Base-by-base conservation (phyloP, 2,888 invertebrate species). In the Pardosa pseudoannulata region DNA sequence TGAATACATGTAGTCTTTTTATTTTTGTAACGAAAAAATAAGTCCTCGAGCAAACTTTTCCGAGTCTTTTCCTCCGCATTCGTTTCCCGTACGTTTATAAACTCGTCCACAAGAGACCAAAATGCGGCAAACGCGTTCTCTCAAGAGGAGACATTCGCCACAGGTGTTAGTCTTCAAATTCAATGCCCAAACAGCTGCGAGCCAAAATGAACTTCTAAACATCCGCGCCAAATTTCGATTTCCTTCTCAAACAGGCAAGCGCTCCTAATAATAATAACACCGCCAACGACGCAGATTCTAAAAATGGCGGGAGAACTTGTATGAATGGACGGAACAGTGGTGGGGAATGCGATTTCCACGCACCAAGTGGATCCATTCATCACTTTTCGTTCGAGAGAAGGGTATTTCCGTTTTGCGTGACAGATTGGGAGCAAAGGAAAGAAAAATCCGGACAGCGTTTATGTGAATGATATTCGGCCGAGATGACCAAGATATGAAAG, bases 141-240 rank as follows among this genome's bases (percentile, higher is more conserved):
- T 46, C 9, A 46, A 6, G 11, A 46, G n/a, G 16, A 6, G 9
- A 16, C 46, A 46, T 16, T 46, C n/a, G 46, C 16, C n/a, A 56
- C 56, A 56, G 56, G 56, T 56, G 56, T 56, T 23, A 56, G n/a
- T 3, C 16, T 6, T 56, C 56, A 56, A 2, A 23, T 23, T 19
- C 23, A 23, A 23, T 19, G 19, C 11, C n/a, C 23, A 56, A 56
- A 16, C 56, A 56, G 56, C 56, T 23, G 56, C 56, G 23, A 19
- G 1, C 3, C 23, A 6, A 23, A 56, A 56, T 23, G n/a, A 23
- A 56, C n/a, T 23, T 19, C 56, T 11, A 23, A 56, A 56, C 56
- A 56, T 56, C 56, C 56, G 56, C 56, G 56, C 23, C 56, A 56
- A 56, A 56, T 23, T 56, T n/a, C 11, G 56, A 23, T 56, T 23